Conservation (phyloP, 2,797 vertebrate genomes). For the Rhabdophis nuchalis region DNA sequence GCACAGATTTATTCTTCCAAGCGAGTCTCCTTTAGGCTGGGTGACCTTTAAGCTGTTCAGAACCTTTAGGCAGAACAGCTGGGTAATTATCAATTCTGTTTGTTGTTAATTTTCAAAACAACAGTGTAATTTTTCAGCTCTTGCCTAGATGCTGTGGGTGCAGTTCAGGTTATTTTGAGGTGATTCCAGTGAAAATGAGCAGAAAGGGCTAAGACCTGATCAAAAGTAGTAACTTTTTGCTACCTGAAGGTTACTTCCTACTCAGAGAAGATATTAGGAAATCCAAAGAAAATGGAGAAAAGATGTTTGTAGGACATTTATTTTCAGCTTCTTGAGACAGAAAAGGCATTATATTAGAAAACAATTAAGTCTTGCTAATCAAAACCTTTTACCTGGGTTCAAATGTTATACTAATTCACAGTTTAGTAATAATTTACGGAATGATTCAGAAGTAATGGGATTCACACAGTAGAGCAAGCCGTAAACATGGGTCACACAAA, state of each 20-base stretch:
- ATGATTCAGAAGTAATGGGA: not conserved
- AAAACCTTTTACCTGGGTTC: not conserved
- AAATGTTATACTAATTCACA: not conserved
- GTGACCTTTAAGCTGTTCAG: conserved; percentile 54
- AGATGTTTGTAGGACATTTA: not conserved
- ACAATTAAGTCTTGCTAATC: not conserved
- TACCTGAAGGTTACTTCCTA: not conserved
- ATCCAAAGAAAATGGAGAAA: not conserved
- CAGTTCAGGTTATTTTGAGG: conserved; percentile 18
- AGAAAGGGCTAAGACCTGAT: not conserved
- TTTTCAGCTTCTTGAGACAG: conserved; percentile 13
- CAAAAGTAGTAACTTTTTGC: not conserved
- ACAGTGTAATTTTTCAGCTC: conserved; percentile 17
- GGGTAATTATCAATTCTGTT: conserved; percentile 45
- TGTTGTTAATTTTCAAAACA: conserved; percentile 34
- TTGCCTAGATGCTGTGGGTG: not conserved
- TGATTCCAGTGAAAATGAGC: not conserved
- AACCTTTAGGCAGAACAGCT: conserved; percentile 39
- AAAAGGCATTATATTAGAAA: not conserved
- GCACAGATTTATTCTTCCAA: conserved; percentile 43
- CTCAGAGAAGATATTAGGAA: not conserved
- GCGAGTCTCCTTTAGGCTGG: conserved; percentile 34
- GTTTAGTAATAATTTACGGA: not conserved
- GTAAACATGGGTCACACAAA: not conserved
- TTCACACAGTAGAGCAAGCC: not conserved